phyloP scores from a whole-genome alignment of 2,797 vertebrate species.

The Cirrhinus molitorella region DNA sequence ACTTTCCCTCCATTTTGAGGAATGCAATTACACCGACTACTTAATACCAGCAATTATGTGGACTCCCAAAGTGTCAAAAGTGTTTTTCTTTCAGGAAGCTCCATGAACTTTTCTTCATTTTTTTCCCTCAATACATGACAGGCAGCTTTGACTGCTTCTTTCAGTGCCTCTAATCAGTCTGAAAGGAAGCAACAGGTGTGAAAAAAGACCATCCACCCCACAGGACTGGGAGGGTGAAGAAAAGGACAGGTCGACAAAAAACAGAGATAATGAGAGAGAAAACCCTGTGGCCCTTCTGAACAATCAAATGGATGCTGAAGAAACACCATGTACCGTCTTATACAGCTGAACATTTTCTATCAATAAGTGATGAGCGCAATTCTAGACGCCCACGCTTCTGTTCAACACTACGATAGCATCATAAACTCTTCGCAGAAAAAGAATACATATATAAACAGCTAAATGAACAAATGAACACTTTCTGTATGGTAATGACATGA shows the following conservation, averaged over 20 bases:
- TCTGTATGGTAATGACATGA: conserved; percentile 62
- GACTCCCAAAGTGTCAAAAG: conserved; percentile 45
- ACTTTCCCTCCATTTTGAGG: conserved; percentile 29
- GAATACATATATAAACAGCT: conserved; percentile 10
- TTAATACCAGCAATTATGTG: conserved; percentile 43
- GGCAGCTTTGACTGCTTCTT: conserved; percentile 53
- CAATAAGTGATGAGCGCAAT: conserved; percentile 3
- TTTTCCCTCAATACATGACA: conserved; percentile 45
- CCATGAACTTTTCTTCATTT: conserved; percentile 34
- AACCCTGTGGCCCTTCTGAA: conserved; percentile 11
- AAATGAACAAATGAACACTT: conserved; percentile 21
- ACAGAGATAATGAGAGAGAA: conserved; percentile 32
- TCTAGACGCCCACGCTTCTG: background rate
- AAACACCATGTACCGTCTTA: conserved; percentile 18
- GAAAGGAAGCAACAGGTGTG: conserved; percentile 65
- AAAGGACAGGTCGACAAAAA: conserved; percentile 24
- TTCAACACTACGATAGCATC: background rate
- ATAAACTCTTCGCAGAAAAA: conserved; percentile 3
- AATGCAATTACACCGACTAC: conserved; percentile 45
- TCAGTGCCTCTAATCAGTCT: conserved; percentile 57
- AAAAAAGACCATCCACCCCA: conserved; percentile 32
- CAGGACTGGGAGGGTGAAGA: conserved; percentile 27
- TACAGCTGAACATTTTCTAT: background rate
- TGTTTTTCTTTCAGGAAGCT: conserved; percentile 45
- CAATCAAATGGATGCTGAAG: conserved; percentile 7